Conservation (phyloP, 2,113 vertebrate genomes). For the Podilymbus podiceps region DNA sequence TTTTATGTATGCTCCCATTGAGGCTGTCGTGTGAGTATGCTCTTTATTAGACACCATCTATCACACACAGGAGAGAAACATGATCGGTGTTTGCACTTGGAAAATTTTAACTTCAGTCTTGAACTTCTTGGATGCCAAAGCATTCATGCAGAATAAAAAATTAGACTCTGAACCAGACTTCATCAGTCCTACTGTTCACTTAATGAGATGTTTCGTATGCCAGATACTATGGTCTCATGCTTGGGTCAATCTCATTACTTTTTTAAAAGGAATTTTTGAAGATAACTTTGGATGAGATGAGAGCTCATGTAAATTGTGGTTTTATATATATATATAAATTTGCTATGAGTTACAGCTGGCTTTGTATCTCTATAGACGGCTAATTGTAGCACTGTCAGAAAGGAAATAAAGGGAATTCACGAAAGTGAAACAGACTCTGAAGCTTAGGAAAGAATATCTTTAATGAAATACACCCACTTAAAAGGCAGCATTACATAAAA, state of each 20-base stretch:
- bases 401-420: not conserved
- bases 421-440: not conserved
- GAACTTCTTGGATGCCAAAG: not conserved
- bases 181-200: not conserved
- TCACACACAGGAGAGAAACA: not conserved
- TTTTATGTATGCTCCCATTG: rapidly evolving
- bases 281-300: not conserved
- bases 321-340: too few relatives aligned
- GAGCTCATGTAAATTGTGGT: not conserved
- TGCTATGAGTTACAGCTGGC: not conserved
- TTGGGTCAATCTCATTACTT: not conserved
- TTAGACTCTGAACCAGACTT: not conserved
- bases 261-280: not conserved
- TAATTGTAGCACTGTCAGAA: not conserved
- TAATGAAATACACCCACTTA: not conserved
- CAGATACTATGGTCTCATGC: not conserved
- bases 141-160: not conserved
- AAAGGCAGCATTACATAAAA: not conserved
- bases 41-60: not conserved
- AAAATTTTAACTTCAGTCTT: not conserved
- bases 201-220: rapidly evolving
- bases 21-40: not conserved
- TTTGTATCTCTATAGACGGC: not conserved
- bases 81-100: not conserved
- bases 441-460: not conserved